Evolutionary conservation across 2,113 vertebrate genomes (phyloP).

Genomic region (Sprattus sprattus): DNA sequence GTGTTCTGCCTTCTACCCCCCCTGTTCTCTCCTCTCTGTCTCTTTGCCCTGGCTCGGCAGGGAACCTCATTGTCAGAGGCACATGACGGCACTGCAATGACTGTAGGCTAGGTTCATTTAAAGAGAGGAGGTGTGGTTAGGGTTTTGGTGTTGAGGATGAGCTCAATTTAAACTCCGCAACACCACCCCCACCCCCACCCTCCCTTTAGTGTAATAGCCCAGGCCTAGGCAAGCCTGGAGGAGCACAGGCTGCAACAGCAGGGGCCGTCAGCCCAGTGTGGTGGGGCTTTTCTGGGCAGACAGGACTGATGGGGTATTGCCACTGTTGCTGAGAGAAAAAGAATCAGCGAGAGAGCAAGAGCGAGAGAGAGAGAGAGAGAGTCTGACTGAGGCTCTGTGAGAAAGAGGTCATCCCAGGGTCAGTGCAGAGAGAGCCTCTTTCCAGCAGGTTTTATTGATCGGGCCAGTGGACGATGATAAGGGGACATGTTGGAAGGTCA

Average conservation of each 20-base stretch:
- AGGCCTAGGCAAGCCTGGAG: constrained; percentile 50
- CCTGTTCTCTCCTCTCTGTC: constrained; percentile 71
- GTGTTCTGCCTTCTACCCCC: constrained; percentile 59
- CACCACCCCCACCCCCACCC: constrained; percentile 25
- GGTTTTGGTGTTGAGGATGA: not conserved
- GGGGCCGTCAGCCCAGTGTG: constrained; percentile 79
- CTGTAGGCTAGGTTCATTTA: constrained; percentile 88
- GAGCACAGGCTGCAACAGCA: constrained; percentile 79
- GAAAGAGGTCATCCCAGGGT: constrained; percentile 77
- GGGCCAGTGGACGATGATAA: constrained; percentile 57
- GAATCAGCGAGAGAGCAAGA: not conserved
- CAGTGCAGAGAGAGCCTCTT: constrained; percentile 55
- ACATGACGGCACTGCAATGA: constrained; percentile 86
- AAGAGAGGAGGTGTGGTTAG: constrained; percentile 65
- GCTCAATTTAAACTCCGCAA: constrained; percentile 61
- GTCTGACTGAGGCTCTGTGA: constrained; percentile 33
- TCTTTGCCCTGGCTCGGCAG: constrained; percentile 74
- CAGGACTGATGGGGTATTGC: constrained; percentile 62
- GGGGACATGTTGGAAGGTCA: constrained; percentile 46
- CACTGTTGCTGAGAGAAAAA: not conserved
- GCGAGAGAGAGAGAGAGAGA: not conserved
- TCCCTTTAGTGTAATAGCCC: constrained; percentile 52
- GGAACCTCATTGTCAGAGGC: constrained; percentile 82
- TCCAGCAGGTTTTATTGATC: constrained; percentile 63
- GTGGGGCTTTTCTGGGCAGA: constrained; percentile 76